Evolutionary conservation across 2,888 invertebrate species (phyloP).

Genomic region (Adineta ricciae): DNA sequence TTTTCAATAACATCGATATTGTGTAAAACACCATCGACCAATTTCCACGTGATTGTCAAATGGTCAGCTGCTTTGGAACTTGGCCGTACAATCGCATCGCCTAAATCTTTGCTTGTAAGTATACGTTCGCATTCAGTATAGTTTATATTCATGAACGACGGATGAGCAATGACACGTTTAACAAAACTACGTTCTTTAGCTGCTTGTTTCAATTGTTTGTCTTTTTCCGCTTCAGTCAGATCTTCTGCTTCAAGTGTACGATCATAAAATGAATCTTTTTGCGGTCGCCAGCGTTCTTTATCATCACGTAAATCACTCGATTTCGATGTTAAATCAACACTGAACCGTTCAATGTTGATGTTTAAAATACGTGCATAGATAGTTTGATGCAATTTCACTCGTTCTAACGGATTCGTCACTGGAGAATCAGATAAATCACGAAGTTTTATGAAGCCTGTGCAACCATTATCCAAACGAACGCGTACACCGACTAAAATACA

Average conservation of each 20-base stretch:
- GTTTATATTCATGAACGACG: slow-evolving; percentile 88
- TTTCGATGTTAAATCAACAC: slow-evolving; percentile 73
- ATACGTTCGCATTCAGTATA: slow-evolving; percentile 75
- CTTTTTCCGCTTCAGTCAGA: slow-evolving; percentile 53
- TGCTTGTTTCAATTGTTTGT: slow-evolving; percentile 66
- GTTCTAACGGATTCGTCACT: slow-evolving; percentile 34
- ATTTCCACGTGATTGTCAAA: slow-evolving; percentile 96
- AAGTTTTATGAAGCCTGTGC: slow-evolving; percentile 78
- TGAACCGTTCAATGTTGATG: slow-evolving; percentile 82
- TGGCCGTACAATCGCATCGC: slow-evolving; percentile 32
- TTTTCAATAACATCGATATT: slow-evolving; percentile 91
- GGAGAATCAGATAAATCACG: slow-evolving; percentile 31
- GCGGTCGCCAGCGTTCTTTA: slow-evolving; percentile 56
- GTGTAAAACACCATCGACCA: slow-evolving; percentile 79
- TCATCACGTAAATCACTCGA: slow-evolving; percentile 68
- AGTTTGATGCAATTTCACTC: slow-evolving; percentile 44
- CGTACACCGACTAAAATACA: slow-evolving; percentile 65
- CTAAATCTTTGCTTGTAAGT: slow-evolving; percentile 53
- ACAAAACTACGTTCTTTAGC: slow-evolving; percentile 73
- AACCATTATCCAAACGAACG: slow-evolving; percentile 70
- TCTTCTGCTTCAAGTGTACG: slow-evolving; percentile 59
- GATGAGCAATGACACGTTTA: slow-evolving; percentile 91
- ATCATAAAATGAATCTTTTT: slow-evolving; percentile 81
- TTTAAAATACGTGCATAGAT: slow-evolving; percentile 72
- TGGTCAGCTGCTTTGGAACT: slow-evolving; percentile 58